Base-by-base conservation (phyloP, 2,113 vertebrate species). In the Chaetodon trifascialis region DNA sequence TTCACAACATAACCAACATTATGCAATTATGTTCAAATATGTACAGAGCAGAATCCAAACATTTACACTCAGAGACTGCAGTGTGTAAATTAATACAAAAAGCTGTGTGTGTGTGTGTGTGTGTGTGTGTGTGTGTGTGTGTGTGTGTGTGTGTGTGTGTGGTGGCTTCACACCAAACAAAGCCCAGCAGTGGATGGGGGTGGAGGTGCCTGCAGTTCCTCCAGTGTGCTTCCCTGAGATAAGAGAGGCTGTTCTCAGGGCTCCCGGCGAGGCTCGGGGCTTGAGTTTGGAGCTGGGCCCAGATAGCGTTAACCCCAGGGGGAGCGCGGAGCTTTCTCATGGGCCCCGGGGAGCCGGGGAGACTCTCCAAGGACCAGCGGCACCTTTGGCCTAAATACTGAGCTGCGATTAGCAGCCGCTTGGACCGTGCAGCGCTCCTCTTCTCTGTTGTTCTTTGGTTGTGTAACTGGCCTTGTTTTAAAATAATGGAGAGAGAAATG, bases 181-280 rank as follows among this genome's bases (percentile, higher is more conserved):
- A 91, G 77, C 66, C 83, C 74, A 87, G 82, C 23, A 80, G 91
- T 86, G 54, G 49, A 80, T 73, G 25, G 55, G 56, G 85, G 68
- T 16, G 83, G 83, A 65, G 83, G 89, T 90, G 90, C 80, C 64
- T 63, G 86, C 80, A 88, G 88, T 91, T 92, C 89, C 91, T 93
- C 89, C 83, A 88, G 94, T 76, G 93, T 94, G 94, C 92, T 95
- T 95, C 95, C 94, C 92, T 84, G 72, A 88, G 95, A 95, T 96
- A 95, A 95, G 94, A 85, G 54, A 49, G 75, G 47, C 23, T 4
- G 60, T 90, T 92, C 92, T 94, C 90, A 92, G 89, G 91, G 84
- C 91, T 86, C 92, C 85, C 64, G 21, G 38, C 0, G 4, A 82
- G 87, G 86, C 84, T 86, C 58, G 76, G 86, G 86, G 58, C 88